Evolutionary conservation across 2,113 vertebrate species (phyloP).

Genomic region (Pagrus major): DNA sequence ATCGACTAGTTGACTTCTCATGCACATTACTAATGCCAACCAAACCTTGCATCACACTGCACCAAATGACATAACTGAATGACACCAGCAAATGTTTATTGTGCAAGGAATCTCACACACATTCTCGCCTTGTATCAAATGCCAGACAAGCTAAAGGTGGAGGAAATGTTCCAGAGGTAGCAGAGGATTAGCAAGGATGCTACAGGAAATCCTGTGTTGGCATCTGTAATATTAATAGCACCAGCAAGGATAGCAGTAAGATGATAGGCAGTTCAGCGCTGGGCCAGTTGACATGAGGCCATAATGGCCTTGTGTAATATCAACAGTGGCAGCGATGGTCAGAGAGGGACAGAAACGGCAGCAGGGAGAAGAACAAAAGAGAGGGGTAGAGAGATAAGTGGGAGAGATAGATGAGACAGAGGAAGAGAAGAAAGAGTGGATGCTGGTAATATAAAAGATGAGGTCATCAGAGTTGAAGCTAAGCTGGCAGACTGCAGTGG

Average conservation of each 20-base stretch:
- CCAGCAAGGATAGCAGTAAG: conserved; percentile 51
- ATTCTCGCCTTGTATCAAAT: conserved; percentile 19
- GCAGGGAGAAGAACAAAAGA: conserved; percentile 4
- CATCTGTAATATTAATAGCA: conserved; percentile 74
- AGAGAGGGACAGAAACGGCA: conserved; percentile 3
- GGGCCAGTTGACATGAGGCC: conserved; percentile 52
- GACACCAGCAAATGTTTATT: conserved; percentile 12
- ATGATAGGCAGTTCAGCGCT: conserved; percentile 61
- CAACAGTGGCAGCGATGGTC: conserved; percentile 6
- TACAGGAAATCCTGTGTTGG: conserved; percentile 70
- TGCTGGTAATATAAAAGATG: conserved; percentile 43
- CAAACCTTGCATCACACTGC: background rate
- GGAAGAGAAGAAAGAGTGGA: conserved; percentile 32
- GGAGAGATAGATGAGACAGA: conserved; percentile 20
- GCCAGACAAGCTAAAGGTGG: conserved; percentile 9
- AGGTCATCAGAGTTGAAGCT: conserved; percentile 59
- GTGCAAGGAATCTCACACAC: background rate
- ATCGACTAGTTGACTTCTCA: too few relatives aligned
- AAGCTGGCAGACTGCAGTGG: conserved; percentile 38
- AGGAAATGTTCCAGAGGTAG: conserved; percentile 49
- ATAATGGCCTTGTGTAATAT: conserved; percentile 48
- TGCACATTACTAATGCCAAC: background rate
- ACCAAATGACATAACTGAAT: background rate
- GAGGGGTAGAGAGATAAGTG: conserved; percentile 6
- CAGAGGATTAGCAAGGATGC: conserved; percentile 67